A percentile compares a stretch with the other conserved stretches of the same genome.
Conservation (phyloP, 2,113 vertebrate species). For the Pao palembangensis region DNA sequence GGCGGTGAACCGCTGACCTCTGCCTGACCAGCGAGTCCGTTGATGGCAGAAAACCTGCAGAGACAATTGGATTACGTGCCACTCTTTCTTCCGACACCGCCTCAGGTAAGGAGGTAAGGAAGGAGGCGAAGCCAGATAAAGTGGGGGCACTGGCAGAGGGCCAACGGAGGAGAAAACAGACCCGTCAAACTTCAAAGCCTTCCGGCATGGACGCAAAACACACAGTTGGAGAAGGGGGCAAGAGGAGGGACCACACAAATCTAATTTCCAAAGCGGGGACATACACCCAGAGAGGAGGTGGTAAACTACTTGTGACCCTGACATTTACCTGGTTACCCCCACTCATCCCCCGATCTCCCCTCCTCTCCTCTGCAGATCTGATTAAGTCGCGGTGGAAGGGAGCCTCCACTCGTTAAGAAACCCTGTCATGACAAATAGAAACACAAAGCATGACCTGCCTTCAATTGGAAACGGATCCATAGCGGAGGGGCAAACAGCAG, state of each 20-base stretch:
- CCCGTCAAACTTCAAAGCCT: constrained; percentile 73
- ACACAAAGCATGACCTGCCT: constrained; percentile 77
- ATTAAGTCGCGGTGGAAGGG: constrained; percentile 66
- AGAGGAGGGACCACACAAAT: constrained; percentile 58
- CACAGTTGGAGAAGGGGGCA: constrained; percentile 50
- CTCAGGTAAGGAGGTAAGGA: constrained; percentile 75
- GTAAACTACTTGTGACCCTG: constrained; percentile 76
- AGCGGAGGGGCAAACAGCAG: constrained; percentile 51
- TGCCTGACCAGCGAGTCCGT: constrained; percentile 36
- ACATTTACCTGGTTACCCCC: constrained; percentile 61
- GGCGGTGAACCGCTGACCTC: constrained; percentile 61
- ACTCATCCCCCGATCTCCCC: constrained; percentile 22
- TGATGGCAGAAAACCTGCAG: constrained; percentile 58
- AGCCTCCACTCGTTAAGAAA: constrained; percentile 64
- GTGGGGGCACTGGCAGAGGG: constrained; percentile 26
- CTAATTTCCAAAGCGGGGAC: constrained; percentile 66
- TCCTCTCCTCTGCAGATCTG: constrained; percentile 64
- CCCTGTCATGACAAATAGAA: constrained; percentile 77
- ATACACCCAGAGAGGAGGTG: constrained; percentile 63
- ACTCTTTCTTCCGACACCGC: constrained; percentile 59
- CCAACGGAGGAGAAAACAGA: constrained; percentile 42
- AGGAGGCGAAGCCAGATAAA: constrained; percentile 61
- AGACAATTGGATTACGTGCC: constrained; percentile 73
- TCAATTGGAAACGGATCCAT: constrained; percentile 78
- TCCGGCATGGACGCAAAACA: constrained; percentile 67